phyloP scores from a whole-genome alignment of 2,888 invertebrate species.

The Perizoma flavofasciatum region DNA sequence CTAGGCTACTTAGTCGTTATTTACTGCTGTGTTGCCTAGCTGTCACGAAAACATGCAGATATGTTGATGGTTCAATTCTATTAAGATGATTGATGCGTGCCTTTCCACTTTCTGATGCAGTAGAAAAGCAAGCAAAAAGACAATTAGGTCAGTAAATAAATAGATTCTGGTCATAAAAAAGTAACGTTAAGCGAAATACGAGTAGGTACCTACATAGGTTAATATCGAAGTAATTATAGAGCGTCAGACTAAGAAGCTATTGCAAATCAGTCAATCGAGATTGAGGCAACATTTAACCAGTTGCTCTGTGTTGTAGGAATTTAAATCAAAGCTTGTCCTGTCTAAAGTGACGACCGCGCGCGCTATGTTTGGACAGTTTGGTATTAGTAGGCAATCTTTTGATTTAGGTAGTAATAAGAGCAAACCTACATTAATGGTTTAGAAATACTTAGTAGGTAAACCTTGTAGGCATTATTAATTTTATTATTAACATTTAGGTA shows the following conservation, averaged over 20 bases:
- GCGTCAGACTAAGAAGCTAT: constrained; percentile 8
- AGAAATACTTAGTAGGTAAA: constrained; percentile 1
- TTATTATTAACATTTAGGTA: neutral
- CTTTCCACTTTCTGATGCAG: neutral
- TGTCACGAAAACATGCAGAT: too few relatives aligned
- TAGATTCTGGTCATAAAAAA: constrained; percentile 14
- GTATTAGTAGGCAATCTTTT: neutral
- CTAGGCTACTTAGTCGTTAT: too few relatives aligned
- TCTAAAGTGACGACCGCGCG: constrained; percentile 26
- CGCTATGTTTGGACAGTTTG: constrained; percentile 13
- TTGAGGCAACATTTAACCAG: constrained; percentile 20
- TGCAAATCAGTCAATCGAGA: constrained; percentile 23
- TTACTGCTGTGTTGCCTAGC: too few relatives aligned
- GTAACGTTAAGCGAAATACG: neutral
- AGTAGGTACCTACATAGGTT: neutral
- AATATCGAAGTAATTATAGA: constrained; percentile 23
- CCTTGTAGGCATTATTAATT: too few relatives aligned
- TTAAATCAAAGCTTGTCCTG: constrained; percentile 49
- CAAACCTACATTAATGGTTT: constrained; percentile 1
- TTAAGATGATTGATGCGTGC: too few relatives aligned
- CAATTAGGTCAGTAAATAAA: constrained; percentile 3
- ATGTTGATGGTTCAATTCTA: too few relatives aligned
- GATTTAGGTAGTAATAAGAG: constrained; percentile 15
- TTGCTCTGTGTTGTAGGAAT: constrained; percentile 44
- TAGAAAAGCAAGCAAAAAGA: neutral